Evolutionary conservation across 2,888 invertebrate species (phyloP), one percentile per base, ranked within the genome.

Genomic region (Himalopsyche tibetana): DNA sequence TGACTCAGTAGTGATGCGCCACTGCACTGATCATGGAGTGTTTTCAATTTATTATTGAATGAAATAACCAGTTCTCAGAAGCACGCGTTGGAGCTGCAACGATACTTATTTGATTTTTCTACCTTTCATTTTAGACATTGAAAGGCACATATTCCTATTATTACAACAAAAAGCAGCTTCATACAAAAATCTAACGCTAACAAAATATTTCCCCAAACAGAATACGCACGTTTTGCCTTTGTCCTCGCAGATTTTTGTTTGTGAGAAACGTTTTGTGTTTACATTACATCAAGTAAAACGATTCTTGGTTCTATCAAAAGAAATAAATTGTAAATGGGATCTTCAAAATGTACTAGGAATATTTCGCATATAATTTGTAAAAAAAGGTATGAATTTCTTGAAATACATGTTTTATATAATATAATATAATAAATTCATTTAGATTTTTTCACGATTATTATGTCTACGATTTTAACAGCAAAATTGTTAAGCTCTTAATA

Each of bases 171-270:
- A 74, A 38, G 51, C 15, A 12, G 15, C 38, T 74, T 74, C 36
- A 74, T 74, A 74, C 74, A 74, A 74, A 38, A 38, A 74, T 74
- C 74, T 5, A 36, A 38, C 74, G 38, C 74, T 36, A 74, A 12
- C 74, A 36, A 36, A 74, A 74, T 74, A 74, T 74, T 74, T 74
- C 74, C 28, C 15, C 12, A 12, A 15, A 74, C 12, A 74, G 36
- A 74, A 38, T 74, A 74, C 74, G 36, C 74, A 38, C 74, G 74
- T 74, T 38, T 74, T 38, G 74, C 74, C 15, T 74, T 74, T 74
- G 74, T 74, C 74, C 74, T 74, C 8, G 5, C 36, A 36, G 38
- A 15, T 74, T 74, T 51, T 74, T 74, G 36, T 74, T 74, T 36
- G 74, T 74, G 36, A 2, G 74, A 36, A 74, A 4, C 74, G n/a